phyloP scores from a whole-genome alignment of 2,797 vertebrate genomes.

The Mallotus villosus region DNA sequence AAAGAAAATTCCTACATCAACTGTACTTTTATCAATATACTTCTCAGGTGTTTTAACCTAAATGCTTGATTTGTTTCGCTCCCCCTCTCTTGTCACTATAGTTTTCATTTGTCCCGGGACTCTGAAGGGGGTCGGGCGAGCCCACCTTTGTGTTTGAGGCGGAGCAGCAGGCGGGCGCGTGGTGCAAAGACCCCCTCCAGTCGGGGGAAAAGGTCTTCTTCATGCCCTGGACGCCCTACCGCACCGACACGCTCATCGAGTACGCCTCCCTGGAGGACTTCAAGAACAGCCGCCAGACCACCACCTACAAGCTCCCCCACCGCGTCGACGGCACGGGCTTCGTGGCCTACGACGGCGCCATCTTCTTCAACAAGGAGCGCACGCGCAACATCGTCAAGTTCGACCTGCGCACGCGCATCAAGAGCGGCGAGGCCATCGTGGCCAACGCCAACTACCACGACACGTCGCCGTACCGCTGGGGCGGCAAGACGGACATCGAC shows the following conservation, averaged over 20 bases:
- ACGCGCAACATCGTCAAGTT: slow-evolving; percentile 98
- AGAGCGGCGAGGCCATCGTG: slow-evolving; percentile 97
- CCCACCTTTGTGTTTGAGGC: slow-evolving; percentile 93
- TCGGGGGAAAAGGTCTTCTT: slow-evolving; percentile 99
- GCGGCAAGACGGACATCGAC: slow-evolving; percentile 98
- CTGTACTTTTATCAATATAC: not conserved
- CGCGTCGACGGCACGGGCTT: slow-evolving; percentile 97
- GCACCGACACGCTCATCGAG: slow-evolving; percentile 95
- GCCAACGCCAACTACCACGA: slow-evolving; percentile 98
- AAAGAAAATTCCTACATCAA: not conserved
- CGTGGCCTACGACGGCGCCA: slow-evolving; percentile 95
- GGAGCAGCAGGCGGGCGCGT: slow-evolving; percentile 96
- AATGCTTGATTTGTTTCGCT: slow-evolving; percentile 47
- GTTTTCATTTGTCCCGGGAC: slow-evolving; percentile 99
- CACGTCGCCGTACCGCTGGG: slow-evolving; percentile 97
- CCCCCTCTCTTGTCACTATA: slow-evolving; percentile 79
- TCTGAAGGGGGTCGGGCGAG: slow-evolving; percentile 90
- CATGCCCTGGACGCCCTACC: slow-evolving; percentile 99
- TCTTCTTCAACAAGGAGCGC: slow-evolving; percentile 99
- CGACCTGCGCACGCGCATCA: slow-evolving; percentile 97
- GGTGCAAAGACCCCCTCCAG: slow-evolving; percentile 99
- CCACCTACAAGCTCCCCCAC: slow-evolving; percentile 95
- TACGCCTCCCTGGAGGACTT: slow-evolving; percentile 95
- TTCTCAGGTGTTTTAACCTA: slow-evolving; percentile 24
- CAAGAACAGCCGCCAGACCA: slow-evolving; percentile 88